Evolutionary conservation across 2,113 vertebrate species (phyloP), one percentile per base, ranked within the genome.

Genomic region (Cochlearius cochlearius): DNA sequence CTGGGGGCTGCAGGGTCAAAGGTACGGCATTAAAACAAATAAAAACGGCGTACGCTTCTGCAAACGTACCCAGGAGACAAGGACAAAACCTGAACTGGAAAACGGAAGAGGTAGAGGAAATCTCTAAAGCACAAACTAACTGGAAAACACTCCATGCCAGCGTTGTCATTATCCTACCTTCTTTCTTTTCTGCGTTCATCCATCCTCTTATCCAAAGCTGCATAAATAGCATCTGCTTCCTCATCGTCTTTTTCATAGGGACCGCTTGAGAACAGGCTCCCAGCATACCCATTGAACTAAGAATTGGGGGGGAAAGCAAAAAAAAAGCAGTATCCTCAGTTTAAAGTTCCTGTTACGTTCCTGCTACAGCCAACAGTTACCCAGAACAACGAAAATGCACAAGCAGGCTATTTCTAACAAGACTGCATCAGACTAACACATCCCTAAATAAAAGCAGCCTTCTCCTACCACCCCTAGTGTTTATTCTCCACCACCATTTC

Each of bases 161-260:
- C 2, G 7, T 4, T 69, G 30, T 1, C 16, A 43, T 25, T 10
- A 30, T 55, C 23, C 92, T 80, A 99, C 99, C 99, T 98, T 94
- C 99, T 99, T 85, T 99, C 99, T 88, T 99, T 99, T 29, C 99
- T 98, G 90, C 99, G 98, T 94, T 99, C 99, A 95, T 99, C 99
- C 99, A 99, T 99, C 88, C 99, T 98, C 87, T 99, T 99, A 94
- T 99, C 99, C 96, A 99, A 93, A 34, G 99, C 99, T 20, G 99
- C 99, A 94, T 99, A 99, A 93, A 99, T 99, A 26, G 99, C 99
- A 94, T 99, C 99, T 5, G 99, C 99, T 96, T 99, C 99, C 95
- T 99, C 99, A 2, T 99, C 99, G 23, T 99, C 99, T 69, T 99
- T 99, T 71, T 99, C 99, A 75, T 99, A 99, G 5, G 99, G 99